A percentile compares a stretch with the other conserved stretches of the same genome.
Conservation (phyloP, 2,797 vertebrate species). For the Atherinosoma microstoma region DNA sequence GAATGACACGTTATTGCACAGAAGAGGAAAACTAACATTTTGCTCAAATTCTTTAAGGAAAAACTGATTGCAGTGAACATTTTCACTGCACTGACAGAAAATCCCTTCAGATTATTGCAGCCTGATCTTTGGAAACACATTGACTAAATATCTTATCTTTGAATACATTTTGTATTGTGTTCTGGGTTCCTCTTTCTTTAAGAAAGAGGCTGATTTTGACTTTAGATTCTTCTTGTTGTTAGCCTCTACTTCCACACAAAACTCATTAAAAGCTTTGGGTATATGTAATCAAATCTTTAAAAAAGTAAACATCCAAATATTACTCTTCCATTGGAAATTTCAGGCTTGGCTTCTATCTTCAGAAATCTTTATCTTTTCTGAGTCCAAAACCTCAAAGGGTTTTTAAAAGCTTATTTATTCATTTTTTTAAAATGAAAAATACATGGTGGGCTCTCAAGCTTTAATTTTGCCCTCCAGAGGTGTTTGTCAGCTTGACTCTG, state of each 20-base stretch:
- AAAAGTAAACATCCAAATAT: background rate
- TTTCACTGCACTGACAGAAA: background rate
- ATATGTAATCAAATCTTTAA: background rate
- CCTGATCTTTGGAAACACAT: background rate
- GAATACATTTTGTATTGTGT: background rate
- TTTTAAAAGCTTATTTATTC: background rate
- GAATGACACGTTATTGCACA: background rate
- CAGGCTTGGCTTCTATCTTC: no score
- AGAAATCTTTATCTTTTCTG: background rate
- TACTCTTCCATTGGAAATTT: background rate
- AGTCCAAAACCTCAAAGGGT: background rate
- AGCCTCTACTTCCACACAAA: background rate
- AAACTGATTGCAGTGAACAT: background rate
- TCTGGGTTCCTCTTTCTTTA: no score
- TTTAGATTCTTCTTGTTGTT: background rate
- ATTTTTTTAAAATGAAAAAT: no score
- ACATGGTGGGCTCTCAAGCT: background rate
- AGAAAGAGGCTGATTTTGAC: no score
- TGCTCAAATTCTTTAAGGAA: background rate
- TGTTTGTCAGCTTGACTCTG: background rate
- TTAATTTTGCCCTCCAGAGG: background rate
- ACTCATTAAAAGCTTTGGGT: background rate
- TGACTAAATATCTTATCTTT: background rate
- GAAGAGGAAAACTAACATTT: background rate
- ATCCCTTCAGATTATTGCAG: background rate